Evolutionary conservation across 2,797 vertebrate genomes (phyloP), one percentile per base, ranked within the genome.

Genomic region (Lacerta agilis): DNA sequence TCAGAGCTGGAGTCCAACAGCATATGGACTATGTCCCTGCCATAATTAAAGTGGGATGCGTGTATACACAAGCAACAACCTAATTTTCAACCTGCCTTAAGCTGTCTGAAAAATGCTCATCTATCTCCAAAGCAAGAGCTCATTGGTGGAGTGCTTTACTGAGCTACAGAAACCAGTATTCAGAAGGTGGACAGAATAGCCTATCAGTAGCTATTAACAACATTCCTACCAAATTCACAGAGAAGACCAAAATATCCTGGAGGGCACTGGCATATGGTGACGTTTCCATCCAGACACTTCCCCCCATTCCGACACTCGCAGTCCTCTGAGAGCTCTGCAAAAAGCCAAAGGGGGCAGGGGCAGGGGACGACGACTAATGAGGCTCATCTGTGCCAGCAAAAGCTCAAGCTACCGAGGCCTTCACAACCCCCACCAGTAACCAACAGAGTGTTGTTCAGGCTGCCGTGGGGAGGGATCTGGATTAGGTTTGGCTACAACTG

Each of bases 291-390:
- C 91, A 97, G 96, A 93, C 99, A 99, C 41, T 97, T 96, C 64
- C 98, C 99, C 33, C 98, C 98, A 0, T 99, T 99, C 91, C 98
- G 98, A 96, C 98, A 99, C 41, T 97, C 98, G 1, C 99, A 99
- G 94, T 97, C 97, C 64, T 97, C 97, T 18, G 94, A 91, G 49
- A 94, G 89, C 58, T 96, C 97, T 97, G 93, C 61, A 93, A 85
- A 85, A 7, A 43, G 33, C 91, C 1, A 15, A 88, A 0, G 15
- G 3, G 55, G 33, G 90, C n/a, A 4, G 29, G 25, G 18, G 10
- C 10, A 8, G 89, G 0, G 15, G 3, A 55, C 29, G 45, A 4
- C 23, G 18, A 82, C 43, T 23, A 79, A 61, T 69, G 83, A 86
- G 43, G 55, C 43, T 58, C 45, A 45, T 79, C 91, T 33, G 89